Evolutionary conservation across 2,888 invertebrate genomes (phyloP).

Genomic region (Deilephila porcellus): DNA sequence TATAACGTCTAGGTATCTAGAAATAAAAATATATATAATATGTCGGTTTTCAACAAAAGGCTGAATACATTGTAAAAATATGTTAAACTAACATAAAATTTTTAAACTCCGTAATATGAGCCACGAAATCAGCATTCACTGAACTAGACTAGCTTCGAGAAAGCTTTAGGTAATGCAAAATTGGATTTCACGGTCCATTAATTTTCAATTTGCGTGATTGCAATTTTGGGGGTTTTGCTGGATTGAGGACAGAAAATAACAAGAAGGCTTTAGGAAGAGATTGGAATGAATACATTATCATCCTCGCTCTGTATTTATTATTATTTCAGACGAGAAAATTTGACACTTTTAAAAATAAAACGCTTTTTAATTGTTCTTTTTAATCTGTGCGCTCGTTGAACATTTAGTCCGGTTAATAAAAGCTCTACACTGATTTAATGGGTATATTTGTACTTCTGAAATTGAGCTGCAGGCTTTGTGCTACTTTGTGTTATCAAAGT

Average conservation of each 20-base stretch:
- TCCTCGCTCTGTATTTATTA: constrained; percentile 20
- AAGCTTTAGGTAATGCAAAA: constrained; percentile 78
- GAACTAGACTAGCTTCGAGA: constrained; percentile 57
- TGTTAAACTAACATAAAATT: not conserved
- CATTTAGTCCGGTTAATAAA: not conserved
- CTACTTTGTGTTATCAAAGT: too few species aligned
- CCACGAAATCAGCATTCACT: constrained; percentile 24
- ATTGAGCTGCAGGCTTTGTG: too few species aligned
- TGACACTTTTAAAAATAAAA: not conserved
- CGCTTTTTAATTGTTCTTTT: not conserved
- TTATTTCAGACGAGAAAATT: constrained; percentile 4
- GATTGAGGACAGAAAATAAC: constrained; percentile 74
- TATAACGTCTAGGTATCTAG: too few species aligned
- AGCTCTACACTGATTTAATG: too few species aligned
- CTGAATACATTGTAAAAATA: constrained; percentile 5
- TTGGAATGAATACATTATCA: constrained; percentile 65
- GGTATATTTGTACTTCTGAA: too few species aligned
- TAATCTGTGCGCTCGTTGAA: not conserved
- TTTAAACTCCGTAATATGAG: constrained; percentile 12
- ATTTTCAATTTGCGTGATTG: constrained; percentile 84
- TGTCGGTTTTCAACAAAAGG: not conserved
- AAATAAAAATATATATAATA: too few species aligned
- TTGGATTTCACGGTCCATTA: constrained; percentile 83
- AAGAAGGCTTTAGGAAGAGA: constrained; percentile 72
- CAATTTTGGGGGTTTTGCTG: constrained; percentile 81